Evolutionary conservation across 2,888 invertebrate species (phyloP).

Genomic region (Monochamus alternatus): DNA sequence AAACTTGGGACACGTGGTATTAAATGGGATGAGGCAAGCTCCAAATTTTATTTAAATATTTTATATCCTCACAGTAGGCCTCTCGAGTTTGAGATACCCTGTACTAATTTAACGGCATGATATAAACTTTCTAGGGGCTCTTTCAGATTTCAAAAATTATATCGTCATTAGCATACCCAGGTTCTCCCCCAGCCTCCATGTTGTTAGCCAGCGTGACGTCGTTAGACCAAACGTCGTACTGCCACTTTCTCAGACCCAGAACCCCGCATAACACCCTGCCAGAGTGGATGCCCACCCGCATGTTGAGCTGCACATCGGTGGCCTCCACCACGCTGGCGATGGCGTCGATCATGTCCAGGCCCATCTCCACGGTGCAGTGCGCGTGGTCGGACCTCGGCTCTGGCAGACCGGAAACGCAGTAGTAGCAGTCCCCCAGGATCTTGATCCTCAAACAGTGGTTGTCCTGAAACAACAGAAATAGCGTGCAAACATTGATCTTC

Average conservation of each 20-base stretch:
- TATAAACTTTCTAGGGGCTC: no score
- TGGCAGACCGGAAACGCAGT: conserved; percentile 92
- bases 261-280: conserved; percentile 93
- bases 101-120: no score
- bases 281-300: conserved; percentile 94
- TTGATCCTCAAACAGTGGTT: conserved; percentile 89
- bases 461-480: conserved; percentile 74
- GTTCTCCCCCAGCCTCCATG: conserved; percentile 92
- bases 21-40: no score
- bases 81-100: no score
- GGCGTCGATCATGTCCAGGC: conserved; percentile 89
- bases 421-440: conserved; percentile 94
- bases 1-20: no score
- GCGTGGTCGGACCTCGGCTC: conserved; percentile 94
- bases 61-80: no score
- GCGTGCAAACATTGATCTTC: neutral
- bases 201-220: conserved; percentile 93
- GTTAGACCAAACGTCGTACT: conserved; percentile 95
- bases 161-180: conserved; percentile 77
- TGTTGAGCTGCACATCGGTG: conserved; percentile 92
- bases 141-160: no score
- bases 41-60: no score
- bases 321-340: conserved; percentile 92
- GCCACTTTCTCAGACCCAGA: conserved; percentile 92
- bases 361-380: conserved; percentile 91